Evolutionary conservation across 2,888 invertebrate genomes (phyloP).

Genomic region (Biston stratarius): DNA sequence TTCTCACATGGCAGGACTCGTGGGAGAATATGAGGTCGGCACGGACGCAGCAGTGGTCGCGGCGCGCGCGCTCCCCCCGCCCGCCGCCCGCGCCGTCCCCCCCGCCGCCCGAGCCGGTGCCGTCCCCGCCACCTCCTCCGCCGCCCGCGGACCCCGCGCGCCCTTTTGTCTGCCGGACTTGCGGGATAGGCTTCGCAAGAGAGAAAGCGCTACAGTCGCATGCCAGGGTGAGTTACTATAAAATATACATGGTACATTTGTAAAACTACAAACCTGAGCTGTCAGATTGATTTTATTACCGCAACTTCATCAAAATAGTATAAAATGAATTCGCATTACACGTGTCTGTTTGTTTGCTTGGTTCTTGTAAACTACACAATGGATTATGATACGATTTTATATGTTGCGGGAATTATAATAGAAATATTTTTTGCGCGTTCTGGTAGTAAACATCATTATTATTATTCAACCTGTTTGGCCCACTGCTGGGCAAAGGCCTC

Average conservation of each 20-base stretch:
- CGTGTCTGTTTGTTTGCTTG: too few species aligned
- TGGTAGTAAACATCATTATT: background rate
- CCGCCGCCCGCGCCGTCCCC: constrained; percentile 52
- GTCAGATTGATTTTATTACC: too few species aligned
- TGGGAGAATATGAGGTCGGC: constrained; percentile 85
- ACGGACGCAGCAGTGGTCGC: constrained; percentile 83
- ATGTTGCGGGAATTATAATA: too few species aligned
- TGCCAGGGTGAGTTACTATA: constrained; percentile 79
- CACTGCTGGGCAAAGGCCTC: too few species aligned
- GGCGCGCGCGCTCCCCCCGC: constrained; percentile 60
- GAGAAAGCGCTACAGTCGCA: constrained; percentile 94
- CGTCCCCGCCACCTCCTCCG: constrained; percentile 54
- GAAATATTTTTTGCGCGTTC: too few species aligned
- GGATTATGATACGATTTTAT: too few species aligned
- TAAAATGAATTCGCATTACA: too few species aligned
- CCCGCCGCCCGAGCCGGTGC: constrained; percentile 58
- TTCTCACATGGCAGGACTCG: constrained; percentile 62
- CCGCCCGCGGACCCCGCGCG: constrained; percentile 88
- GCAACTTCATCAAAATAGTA: too few species aligned
- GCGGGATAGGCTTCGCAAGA: constrained; percentile 90
- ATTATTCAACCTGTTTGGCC: too few species aligned
- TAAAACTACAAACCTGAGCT: too few species aligned
- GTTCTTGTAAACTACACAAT: too few species aligned
- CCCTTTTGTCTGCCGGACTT: constrained; percentile 92
- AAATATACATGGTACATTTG: too few species aligned